Conservation (phyloP, 2,797 vertebrate genomes). For the Pseudomugil tenellus region DNA sequence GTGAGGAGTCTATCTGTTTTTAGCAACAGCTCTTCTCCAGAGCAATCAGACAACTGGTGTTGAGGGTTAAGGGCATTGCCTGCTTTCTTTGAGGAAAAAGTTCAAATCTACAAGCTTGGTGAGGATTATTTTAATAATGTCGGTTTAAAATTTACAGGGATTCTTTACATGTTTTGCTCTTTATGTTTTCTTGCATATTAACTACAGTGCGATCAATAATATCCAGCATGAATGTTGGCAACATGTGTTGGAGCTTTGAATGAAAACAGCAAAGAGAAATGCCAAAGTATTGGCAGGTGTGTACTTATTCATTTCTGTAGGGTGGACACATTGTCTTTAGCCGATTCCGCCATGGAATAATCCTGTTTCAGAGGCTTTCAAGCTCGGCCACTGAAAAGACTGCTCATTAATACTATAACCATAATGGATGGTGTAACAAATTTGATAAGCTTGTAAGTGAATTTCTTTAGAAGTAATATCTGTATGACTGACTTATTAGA, state of each 20-base stretch:
- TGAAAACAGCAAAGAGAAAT: conserved; percentile 58
- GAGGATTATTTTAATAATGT: conserved; percentile 18
- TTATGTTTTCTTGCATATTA: conserved; percentile 42
- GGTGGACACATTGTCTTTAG: conserved; percentile 16
- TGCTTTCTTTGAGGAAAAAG: conserved; percentile 22
- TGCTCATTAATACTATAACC: not conserved
- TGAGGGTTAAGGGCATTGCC: conserved; percentile 60
- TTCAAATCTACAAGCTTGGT: conserved; percentile 20
- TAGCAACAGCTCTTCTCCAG: conserved; percentile 65
- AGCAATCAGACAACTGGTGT: conserved; percentile 54
- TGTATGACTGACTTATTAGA: not conserved
- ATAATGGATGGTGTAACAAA: not conserved
- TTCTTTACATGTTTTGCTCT: conserved; percentile 43
- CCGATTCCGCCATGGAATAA: not conserved
- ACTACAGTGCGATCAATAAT: conserved; percentile 52
- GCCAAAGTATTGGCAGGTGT: conserved; percentile 55
- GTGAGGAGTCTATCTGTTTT: conserved; percentile 69
- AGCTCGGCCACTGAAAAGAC: not conserved
- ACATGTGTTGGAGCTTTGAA: conserved; percentile 60
- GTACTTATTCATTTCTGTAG: conserved; percentile 52
- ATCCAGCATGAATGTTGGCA: conserved; percentile 52
- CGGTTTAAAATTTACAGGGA: conserved; percentile 34
- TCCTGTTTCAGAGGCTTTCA: conserved; percentile 1
- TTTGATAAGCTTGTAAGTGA: not conserved
- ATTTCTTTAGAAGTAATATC: not conserved